Percentiles rank a stretch among this genome's conserved stretches.
These are phyloP conservation scores for Montipora cactus DNA, from an alignment of 64 coral and sea anemone species.

Conservation along the genomic window DNA sequence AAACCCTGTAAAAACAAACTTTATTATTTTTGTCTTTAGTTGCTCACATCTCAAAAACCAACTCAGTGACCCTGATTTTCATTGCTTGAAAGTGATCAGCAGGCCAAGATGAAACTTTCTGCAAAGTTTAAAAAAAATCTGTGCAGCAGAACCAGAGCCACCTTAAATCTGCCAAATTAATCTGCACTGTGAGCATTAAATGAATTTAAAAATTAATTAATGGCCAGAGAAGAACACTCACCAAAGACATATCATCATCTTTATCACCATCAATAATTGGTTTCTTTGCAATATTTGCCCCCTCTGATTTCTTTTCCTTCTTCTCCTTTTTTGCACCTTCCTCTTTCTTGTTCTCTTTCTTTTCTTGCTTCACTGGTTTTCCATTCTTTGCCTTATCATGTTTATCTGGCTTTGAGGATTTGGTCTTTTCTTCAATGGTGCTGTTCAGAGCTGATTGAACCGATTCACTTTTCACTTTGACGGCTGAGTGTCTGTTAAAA, in stretches of 20 bases:
- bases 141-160: too few relatives aligned
- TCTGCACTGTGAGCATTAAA: too few relatives aligned
- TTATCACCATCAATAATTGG: slow-evolving; percentile 8
- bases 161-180: too few relatives aligned
- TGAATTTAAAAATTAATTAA: not conserved
- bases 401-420: not conserved
- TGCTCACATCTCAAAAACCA: too few relatives aligned
- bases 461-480: not conserved
- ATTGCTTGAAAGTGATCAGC: too few relatives aligned
- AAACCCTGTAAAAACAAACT: too few relatives aligned
- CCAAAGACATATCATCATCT: slow-evolving; percentile 64
- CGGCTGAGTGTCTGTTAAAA: not conserved
- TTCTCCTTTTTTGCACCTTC: slow-evolving; percentile 39
- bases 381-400: slow-evolving; percentile 27
- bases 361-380: not conserved
- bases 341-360: slow-evolving; percentile 18
- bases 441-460: slow-evolving; percentile 19
- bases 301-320: slow-evolving; percentile 33
- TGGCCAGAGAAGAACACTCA: not conserved
- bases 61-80: too few relatives aligned
- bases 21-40: too few relatives aligned
- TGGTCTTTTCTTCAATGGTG: not conserved
- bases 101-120: too few relatives aligned
- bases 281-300: slow-evolving; percentile 36
- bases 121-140: too few relatives aligned